These are phyloP conservation scores for Gobio occitaniae DNA, from an alignment of 2,797 vertebrate genomes.

Conservation along the genomic window DNA sequence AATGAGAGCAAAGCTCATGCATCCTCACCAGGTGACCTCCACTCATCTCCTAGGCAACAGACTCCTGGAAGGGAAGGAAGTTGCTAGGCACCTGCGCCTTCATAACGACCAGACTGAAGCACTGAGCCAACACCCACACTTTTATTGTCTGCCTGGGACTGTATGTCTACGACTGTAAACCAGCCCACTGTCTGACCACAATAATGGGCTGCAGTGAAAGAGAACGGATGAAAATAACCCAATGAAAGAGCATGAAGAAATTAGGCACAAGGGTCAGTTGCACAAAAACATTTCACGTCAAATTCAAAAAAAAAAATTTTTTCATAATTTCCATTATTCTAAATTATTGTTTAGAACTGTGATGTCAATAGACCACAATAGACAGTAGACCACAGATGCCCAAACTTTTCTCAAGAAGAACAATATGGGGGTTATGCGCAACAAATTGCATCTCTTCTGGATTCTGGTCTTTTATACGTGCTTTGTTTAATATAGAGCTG, in stretches of 20 bases:
- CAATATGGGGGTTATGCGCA: not conserved
- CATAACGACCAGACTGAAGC: constrained; percentile 50
- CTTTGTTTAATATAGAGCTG: too few relatives aligned
- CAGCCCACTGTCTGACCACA: constrained; percentile 5
- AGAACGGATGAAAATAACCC: not conserved
- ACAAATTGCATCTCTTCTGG: not conserved
- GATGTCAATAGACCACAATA: too few relatives aligned
- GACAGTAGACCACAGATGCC: too few relatives aligned
- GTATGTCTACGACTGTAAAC: not conserved
- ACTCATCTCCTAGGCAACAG: constrained; percentile 59
- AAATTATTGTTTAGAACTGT: not conserved
- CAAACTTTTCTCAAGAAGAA: too few relatives aligned
- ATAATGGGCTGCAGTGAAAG: not conserved
- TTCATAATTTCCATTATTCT: not conserved
- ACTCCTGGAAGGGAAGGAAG: constrained; percentile 47
- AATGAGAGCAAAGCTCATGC: constrained; percentile 13
- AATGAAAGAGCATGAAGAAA: not conserved
- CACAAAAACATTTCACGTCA: not conserved
- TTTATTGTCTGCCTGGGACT: constrained; percentile 36
- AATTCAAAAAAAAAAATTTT: not conserved
- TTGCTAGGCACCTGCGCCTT: constrained; percentile 57
- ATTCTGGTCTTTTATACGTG: not conserved
- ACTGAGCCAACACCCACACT: constrained; percentile 50
- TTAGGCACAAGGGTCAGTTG: not conserved
- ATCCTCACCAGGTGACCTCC: constrained; percentile 54